Evolutionary conservation across 2,797 vertebrate species (phyloP).

Genomic region (Platalea minor): DNA sequence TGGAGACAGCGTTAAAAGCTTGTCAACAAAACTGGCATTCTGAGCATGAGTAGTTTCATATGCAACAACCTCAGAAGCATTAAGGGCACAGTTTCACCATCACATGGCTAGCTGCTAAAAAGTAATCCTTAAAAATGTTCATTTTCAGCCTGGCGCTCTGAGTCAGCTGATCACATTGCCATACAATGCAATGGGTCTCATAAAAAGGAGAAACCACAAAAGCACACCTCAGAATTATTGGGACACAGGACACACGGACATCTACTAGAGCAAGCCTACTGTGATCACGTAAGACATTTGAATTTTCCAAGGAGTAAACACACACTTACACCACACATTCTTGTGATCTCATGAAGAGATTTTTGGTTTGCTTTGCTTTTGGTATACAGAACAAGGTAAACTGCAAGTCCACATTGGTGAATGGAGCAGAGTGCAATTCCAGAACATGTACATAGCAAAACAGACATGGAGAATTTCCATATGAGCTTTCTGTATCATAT

Average conservation of each 20-base stretch:
- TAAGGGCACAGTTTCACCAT: neutral
- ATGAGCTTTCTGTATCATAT: neutral
- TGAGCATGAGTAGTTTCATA: neutral
- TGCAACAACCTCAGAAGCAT: neutral
- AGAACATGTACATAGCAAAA: neutral
- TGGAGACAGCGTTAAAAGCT: neutral
- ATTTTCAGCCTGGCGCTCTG: neutral
- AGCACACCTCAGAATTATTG: rapidly evolving
- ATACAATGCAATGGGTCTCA: neutral
- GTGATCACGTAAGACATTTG: neutral
- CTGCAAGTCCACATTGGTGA: neutral
- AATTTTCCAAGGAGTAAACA: neutral
- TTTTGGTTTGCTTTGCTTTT: neutral
- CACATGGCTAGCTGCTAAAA: neutral
- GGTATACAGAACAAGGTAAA: neutral
- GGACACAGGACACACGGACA: neutral
- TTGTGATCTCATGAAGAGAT: neutral
- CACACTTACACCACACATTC: neutral
- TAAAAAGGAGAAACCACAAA: neutral
- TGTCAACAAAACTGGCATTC: neutral
- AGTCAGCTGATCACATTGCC: neutral
- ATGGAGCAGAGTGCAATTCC: neutral
- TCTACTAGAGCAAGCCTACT: neutral
- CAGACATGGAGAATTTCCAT: neutral
- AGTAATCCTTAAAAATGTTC: neutral